These are phyloP conservation scores for Myiozetetes cayanensis DNA, from an alignment of 2,113 vertebrate species.

Conservation along the genomic window DNA sequence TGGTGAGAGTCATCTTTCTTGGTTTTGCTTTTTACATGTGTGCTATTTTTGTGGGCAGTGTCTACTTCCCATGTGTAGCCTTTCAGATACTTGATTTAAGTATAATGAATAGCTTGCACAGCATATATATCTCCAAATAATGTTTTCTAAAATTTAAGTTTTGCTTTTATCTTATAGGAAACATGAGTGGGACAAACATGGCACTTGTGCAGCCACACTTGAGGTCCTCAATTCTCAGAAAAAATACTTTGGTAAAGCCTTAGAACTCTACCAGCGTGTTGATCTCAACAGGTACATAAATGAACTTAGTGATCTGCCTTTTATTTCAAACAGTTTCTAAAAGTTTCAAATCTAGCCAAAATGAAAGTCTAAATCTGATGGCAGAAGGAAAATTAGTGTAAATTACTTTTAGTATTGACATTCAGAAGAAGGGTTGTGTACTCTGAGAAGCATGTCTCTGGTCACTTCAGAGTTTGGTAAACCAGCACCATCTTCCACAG, in stretches of 20 bases:
- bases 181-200: conserved; percentile 82
- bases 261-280: conserved; percentile 67
- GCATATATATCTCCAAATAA: neutral
- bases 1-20: neutral
- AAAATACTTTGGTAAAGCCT: conserved; percentile 76
- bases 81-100: neutral
- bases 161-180: conserved; percentile 58
- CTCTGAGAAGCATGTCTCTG: neutral
- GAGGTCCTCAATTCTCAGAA: conserved; percentile 67
- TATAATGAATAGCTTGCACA: neutral
- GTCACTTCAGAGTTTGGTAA: neutral
- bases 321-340: neutral
- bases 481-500: neutral
- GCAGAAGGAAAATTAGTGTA: neutral
- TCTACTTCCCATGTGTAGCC: neutral
- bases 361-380: neutral
- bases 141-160: neutral
- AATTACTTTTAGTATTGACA: neutral
- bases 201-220: conserved; percentile 77
- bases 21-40: neutral
- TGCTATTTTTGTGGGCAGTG: neutral
- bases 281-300: conserved; percentile 70
- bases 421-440: neutral
- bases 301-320: accelerated
- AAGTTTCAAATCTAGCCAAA: neutral